Evolutionary conservation across 2,113 vertebrate genomes (phyloP).

Genomic region (Antennarius striatus): DNA sequence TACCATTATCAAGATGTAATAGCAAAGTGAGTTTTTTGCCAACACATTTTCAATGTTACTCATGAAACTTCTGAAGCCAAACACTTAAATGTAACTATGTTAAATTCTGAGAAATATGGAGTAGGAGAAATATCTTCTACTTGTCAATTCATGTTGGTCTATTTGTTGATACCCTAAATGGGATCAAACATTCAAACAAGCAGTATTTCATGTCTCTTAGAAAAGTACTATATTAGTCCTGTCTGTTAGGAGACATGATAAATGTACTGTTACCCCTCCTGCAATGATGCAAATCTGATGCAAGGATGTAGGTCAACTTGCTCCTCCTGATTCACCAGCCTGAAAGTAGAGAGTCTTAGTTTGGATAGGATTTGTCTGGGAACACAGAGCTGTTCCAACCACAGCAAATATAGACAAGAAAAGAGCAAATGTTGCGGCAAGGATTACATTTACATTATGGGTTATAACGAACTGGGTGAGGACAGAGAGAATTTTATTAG

Average conservation of each 20-base stretch:
- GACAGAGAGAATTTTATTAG: slow-evolving; percentile 27
- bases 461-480: slow-evolving; percentile 42
- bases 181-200: slow-evolving; percentile 15
- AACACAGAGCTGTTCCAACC: slow-evolving; percentile 47
- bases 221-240: slow-evolving; percentile 26
- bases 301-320: slow-evolving; percentile 58
- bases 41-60: slow-evolving; percentile 65
- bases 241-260: slow-evolving; percentile 32
- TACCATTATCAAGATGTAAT: slow-evolving; percentile 72
- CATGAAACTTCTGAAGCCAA: slow-evolving; percentile 57
- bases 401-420: slow-evolving; percentile 38
- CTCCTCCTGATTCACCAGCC: slow-evolving; percentile 46
- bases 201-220: slow-evolving; percentile 20
- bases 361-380: slow-evolving; percentile 63
- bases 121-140: slow-evolving; percentile 44
- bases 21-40: slow-evolving; percentile 64
- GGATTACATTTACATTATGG: slow-evolving; percentile 28
- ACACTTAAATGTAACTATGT: slow-evolving; percentile 54
- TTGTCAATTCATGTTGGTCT: slow-evolving; percentile 22
- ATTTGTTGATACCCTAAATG: not conserved
- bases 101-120: slow-evolving; percentile 47
- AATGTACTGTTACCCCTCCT: slow-evolving; percentile 35
- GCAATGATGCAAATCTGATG: slow-evolving; percentile 59
- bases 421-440: slow-evolving; percentile 36
- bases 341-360: slow-evolving; percentile 50